Evolutionary conservation across 30 jellyfish, hydroid and myxozoan species (phyloP).

Genomic region (Aurelia coerulea): DNA sequence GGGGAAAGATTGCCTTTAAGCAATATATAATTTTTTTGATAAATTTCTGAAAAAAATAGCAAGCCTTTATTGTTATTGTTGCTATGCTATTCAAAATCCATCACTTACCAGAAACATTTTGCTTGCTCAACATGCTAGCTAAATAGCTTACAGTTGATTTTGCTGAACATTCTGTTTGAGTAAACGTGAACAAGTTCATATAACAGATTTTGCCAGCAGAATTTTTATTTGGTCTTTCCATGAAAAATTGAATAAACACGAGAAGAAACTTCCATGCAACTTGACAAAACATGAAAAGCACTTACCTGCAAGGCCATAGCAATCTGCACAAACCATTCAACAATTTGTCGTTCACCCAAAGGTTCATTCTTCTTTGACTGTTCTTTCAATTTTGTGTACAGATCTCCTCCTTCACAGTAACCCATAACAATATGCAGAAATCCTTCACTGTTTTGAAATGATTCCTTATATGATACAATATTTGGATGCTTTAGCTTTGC

Average conservation of each 20-base stretch:
- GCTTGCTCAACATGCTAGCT: no score
- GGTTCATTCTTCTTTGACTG: conserved; percentile 81
- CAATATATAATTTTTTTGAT: no score
- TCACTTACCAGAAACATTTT: no score
- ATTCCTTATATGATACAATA: conserved; percentile 95
- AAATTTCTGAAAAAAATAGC: no score
- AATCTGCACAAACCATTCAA: conserved; percentile 98
- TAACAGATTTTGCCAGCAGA: no score
- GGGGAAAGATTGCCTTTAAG: no score
- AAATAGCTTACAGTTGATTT: no score
- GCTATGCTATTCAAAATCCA: no score
- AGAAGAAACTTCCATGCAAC: neutral
- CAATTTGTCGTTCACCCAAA: conserved; percentile 83
- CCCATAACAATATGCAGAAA: conserved; percentile 94
- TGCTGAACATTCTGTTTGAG: no score
- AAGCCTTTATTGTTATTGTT: no score
- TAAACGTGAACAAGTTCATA: no score
- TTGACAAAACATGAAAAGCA: neutral
- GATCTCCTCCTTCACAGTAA: conserved; percentile 99
- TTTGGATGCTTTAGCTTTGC: conserved; percentile 96
- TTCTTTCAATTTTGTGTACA: conserved; percentile 86
- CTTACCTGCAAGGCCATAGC: conserved; percentile 98
- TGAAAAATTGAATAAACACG: neutral
- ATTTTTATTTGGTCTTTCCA: neutral
- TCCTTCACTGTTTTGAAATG: conserved; percentile 88